Percentiles rank a stretch among this genome's conserved stretches.
phyloP scores from a whole-genome alignment of 1,140 invertebrate genomes.

The Oedothorax gibbosus region DNA sequence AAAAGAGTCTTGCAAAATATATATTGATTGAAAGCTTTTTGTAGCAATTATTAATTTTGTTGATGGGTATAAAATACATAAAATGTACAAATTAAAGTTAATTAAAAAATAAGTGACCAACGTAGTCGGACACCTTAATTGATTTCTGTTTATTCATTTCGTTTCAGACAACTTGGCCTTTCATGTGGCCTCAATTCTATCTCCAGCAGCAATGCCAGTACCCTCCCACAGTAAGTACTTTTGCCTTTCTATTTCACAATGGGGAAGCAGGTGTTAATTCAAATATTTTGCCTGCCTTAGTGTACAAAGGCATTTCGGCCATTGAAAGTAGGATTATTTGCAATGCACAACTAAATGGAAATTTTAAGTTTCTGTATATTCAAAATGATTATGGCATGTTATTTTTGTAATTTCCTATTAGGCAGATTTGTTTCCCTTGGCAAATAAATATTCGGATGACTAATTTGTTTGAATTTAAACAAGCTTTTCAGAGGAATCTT shows the following conservation, averaged over 20 bases:
- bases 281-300: no score
- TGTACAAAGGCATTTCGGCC: no score
- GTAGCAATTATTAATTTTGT: neutral
- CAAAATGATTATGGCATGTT: no score
- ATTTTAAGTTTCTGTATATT: no score
- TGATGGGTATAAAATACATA: neutral
- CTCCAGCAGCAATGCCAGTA: constrained; percentile 37
- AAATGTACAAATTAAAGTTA: neutral
- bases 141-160: neutral
- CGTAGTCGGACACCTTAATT: neutral
- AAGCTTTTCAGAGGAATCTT: no score
- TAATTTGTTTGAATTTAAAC: no score
- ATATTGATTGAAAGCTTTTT: neutral
- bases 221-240: constrained; percentile 35
- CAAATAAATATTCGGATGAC: no score
- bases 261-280: neutral
- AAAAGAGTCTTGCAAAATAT: neutral
- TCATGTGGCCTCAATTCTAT: constrained; percentile 46
- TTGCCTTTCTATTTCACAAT: neutral
- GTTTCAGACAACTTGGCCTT: constrained; percentile 38
- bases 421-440: no score
- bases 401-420: no score
- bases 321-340: no score
- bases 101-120: neutral
- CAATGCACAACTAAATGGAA: no score